phyloP scores from a whole-genome alignment of 2,113 vertebrate genomes.

The Phaetusa simplex region DNA sequence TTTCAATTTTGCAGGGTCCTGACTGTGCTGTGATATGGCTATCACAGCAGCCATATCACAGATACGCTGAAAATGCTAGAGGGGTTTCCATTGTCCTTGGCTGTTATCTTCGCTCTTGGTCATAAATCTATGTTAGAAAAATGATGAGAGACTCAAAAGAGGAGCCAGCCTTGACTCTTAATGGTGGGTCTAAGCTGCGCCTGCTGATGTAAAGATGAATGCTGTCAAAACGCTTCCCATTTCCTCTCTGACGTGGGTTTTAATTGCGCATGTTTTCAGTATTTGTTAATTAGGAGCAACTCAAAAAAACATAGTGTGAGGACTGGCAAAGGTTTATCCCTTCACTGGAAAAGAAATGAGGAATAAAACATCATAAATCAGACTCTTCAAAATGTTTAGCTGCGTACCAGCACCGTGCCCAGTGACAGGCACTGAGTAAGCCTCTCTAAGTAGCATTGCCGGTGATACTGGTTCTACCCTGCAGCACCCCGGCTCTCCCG shows the following conservation, averaged over 20 bases:
- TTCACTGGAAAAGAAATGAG: not conserved
- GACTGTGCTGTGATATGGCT: not conserved
- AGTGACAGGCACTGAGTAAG: not conserved
- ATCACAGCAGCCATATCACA: not conserved
- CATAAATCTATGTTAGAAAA: not conserved
- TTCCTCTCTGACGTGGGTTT: not conserved
- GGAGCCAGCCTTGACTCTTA: not conserved
- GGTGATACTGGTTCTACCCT: not conserved
- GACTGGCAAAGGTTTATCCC: not conserved
- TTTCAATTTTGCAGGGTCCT: not conserved
- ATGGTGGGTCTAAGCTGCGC: not conserved
- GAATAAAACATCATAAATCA: not conserved
- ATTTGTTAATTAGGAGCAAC: not conserved
- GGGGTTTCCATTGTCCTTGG: not conserved
- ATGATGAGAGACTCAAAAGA: not conserved
- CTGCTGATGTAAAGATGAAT: not conserved
- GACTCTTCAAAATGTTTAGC: not conserved
- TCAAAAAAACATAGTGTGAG: not conserved
- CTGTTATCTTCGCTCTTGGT: not conserved
- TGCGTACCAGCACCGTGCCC: not conserved
- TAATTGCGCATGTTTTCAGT: not conserved
- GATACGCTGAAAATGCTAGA: fast-evolving
- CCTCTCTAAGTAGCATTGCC: not conserved
- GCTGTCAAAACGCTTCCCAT: not conserved
- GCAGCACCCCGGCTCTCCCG: not conserved